Conservation (phyloP, 1,140 invertebrate genomes). For the Fopius arisanus region DNA sequence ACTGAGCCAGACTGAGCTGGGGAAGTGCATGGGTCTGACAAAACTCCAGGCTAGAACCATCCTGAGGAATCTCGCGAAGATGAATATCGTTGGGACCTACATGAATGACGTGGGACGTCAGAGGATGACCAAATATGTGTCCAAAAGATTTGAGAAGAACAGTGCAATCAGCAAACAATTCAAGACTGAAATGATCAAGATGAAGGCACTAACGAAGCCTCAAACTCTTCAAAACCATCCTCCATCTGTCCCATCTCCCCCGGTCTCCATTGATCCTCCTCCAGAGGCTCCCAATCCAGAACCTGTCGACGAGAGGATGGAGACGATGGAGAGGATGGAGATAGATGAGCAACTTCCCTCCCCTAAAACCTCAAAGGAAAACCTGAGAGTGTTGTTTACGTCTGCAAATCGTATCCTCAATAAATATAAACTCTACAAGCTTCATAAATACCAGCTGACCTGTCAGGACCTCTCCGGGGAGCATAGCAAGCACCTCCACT, state of each 20-base stretch:
- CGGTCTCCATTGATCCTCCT: background rate
- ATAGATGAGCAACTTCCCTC: background rate
- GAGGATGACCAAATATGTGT: constrained; percentile 61
- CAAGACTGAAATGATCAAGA: constrained; percentile 57
- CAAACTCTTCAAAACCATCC: background rate
- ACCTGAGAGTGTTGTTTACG: background rate
- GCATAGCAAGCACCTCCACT: constrained; percentile 6
- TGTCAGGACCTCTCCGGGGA: background rate
- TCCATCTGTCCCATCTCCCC: background rate
- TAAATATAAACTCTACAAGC: background rate
- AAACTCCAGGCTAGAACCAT: constrained; percentile 66
- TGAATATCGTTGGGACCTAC: constrained; percentile 60
- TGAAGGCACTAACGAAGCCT: constrained; percentile 49
- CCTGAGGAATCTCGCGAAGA: constrained; percentile 62
- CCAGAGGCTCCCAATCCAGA: background rate
- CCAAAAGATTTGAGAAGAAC: constrained; percentile 54
- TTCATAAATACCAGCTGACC: background rate
- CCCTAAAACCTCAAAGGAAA: background rate
- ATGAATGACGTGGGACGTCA: constrained; percentile 69
- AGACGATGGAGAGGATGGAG: no score
- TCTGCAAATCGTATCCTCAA: background rate
- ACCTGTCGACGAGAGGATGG: background rate
- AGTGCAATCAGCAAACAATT: constrained; percentile 56
- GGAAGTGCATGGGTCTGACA: constrained; percentile 60
- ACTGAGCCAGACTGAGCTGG: constrained; percentile 59